Conservation (phyloP, 1,140 invertebrate genomes). For the Caerostris darwini region DNA sequence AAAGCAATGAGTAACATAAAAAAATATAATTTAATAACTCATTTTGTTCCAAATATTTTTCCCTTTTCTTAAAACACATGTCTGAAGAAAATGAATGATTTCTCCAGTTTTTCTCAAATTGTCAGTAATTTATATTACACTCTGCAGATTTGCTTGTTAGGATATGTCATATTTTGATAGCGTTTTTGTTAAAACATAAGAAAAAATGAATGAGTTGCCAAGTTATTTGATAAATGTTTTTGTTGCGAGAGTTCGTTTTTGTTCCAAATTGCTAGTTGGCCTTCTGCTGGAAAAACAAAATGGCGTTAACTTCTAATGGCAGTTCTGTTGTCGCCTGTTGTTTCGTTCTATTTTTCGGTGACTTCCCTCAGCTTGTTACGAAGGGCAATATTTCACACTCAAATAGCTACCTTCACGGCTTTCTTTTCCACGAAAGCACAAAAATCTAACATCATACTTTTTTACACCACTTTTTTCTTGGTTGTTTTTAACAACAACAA, state of each 20-base stretch:
- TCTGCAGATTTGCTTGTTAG: not conserved
- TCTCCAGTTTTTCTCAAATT: not conserved
- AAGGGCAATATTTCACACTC: not conserved
- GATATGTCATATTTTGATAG: constrained; percentile 9
- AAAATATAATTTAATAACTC: no score
- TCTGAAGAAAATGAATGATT: not conserved
- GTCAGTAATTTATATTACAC: not conserved
- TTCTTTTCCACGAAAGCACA: not conserved
- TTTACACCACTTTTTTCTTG: not conserved
- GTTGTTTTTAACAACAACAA: not conserved
- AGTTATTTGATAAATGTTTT: constrained; percentile 36
- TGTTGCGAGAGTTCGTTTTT: not conserved
- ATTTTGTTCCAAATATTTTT: no score
- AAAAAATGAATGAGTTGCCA: not conserved
- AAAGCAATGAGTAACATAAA: no score
- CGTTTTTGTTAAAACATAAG: not conserved
- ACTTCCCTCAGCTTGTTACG: not conserved
- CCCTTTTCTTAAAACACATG: not conserved
- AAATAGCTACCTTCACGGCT: not conserved
- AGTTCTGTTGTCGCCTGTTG: constrained; percentile 3
- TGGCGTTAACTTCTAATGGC: constrained; percentile 11
- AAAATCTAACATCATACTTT: not conserved
- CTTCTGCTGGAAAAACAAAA: not conserved
- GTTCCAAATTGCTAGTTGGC: constrained; percentile 25
- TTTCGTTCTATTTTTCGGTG: constrained; percentile 10